These are phyloP conservation scores for Drosophila birchii DNA, from an alignment of 2,888 invertebrate species.

Conservation along the genomic window DNA sequence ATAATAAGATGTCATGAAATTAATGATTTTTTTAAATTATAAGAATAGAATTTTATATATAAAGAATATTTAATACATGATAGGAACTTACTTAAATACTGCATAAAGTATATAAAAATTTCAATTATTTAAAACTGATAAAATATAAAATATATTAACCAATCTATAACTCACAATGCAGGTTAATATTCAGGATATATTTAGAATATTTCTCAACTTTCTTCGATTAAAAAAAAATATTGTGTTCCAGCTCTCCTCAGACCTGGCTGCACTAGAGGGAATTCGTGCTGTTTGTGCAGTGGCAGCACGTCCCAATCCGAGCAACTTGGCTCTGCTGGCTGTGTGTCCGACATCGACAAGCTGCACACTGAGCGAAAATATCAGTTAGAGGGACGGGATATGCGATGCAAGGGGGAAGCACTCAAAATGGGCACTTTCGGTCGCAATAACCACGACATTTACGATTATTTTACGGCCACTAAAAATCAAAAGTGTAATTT, in stretches of 20 bases:
- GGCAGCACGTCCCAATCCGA: slow-evolving; percentile 69
- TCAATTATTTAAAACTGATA: background rate
- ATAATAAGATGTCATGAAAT: background rate
- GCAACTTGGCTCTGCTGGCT: slow-evolving; percentile 9
- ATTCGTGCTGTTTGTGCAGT: slow-evolving; percentile 69
- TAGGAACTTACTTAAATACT: background rate
- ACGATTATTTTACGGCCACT: slow-evolving; percentile 85
- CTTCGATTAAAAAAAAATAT: no score
- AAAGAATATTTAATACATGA: background rate
- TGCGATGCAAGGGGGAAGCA: slow-evolving; percentile 58
- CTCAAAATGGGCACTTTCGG: slow-evolving; percentile 84
- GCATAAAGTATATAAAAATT: background rate
- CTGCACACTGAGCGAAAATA: slow-evolving; percentile 81
- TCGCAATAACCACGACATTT: slow-evolving; percentile 85
- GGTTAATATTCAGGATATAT: no score
- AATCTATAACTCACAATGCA: no score
- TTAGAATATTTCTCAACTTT: background rate
- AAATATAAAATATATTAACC: background rate
- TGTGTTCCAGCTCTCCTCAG: background rate
- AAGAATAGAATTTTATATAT: background rate
- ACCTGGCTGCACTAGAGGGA: slow-evolving; percentile 37
- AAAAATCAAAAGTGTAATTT: slow-evolving; percentile 85
- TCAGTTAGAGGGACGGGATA: slow-evolving; percentile 58
- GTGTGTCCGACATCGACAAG: slow-evolving; percentile 37
- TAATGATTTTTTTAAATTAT: no score